Conservation (phyloP, 2,888 invertebrate genomes). For the Andrena chrysosceles region DNA sequence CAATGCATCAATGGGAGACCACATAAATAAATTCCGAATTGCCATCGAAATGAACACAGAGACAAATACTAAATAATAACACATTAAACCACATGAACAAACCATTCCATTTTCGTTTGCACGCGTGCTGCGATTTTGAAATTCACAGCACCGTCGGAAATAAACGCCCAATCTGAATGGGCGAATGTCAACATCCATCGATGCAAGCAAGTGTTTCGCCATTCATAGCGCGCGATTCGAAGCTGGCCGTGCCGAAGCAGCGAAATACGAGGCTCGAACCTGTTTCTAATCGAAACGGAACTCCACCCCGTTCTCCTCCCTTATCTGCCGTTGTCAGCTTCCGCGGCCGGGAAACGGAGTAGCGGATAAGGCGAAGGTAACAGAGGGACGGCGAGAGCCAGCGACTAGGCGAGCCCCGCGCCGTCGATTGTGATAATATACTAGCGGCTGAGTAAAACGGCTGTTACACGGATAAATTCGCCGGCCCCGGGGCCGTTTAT, state of each 20-base stretch:
- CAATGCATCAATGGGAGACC: too few species aligned
- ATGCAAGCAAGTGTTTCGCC: too few species aligned
- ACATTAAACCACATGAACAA: too few species aligned
- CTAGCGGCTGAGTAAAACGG: constrained; percentile 59
- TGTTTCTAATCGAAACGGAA: constrained; percentile 53
- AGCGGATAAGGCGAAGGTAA: constrained; percentile 31
- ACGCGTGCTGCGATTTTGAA: too few species aligned
- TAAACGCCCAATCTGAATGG: too few species aligned
- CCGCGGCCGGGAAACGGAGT: constrained; percentile 24
- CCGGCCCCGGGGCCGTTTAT: constrained; percentile 60
- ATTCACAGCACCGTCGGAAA: too few species aligned
- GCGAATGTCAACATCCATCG: too few species aligned
- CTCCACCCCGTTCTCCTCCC: constrained; percentile 25
- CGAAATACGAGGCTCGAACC: constrained; percentile 53
- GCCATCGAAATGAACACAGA: too few species aligned
- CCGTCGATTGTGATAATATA: constrained; percentile 66
- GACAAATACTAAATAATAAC: too few species aligned
- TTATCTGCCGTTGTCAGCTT: constrained; percentile 50
- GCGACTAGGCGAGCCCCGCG: constrained; percentile 13
- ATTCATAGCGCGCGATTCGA: not conserved
- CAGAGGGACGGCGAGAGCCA: constrained; percentile 1
- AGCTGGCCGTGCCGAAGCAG: not conserved
- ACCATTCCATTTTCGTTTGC: too few species aligned
- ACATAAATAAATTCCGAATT: too few species aligned
- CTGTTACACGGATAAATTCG: constrained; percentile 73